phyloP scores from a whole-genome alignment of 1,140 invertebrate genomes.

The Drosophila rhopaloa region DNA sequence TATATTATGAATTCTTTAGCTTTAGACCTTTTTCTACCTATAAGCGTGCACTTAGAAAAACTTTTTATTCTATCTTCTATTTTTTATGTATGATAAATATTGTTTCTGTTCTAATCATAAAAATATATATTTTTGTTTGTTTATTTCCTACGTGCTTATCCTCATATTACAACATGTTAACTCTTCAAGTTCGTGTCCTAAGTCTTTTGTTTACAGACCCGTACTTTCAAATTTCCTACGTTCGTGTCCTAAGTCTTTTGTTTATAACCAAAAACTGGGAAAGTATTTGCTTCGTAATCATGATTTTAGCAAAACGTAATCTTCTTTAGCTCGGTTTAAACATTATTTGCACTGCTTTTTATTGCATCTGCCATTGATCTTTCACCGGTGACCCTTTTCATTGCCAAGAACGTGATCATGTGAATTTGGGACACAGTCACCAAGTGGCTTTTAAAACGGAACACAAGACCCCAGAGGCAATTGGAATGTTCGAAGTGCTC shows the following conservation, averaged over 20 bases:
- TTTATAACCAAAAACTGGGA: not conserved
- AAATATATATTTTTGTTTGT: too few species aligned
- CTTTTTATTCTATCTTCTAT: too few species aligned
- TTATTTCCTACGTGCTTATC: too few species aligned
- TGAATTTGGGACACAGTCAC: conserved; percentile 22
- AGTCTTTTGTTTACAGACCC: not conserved
- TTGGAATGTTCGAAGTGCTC: conserved; percentile 43
- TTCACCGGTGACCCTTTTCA: conserved; percentile 51
- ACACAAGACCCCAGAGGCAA: conserved; percentile 31
- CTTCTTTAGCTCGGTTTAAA: conserved; percentile 10
- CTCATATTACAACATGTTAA: too few species aligned
- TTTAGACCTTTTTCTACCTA: not conserved
- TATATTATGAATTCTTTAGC: not conserved
- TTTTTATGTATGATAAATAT: too few species aligned
- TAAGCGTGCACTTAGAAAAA: too few species aligned
- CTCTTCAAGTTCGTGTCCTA: not conserved
- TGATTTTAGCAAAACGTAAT: conserved; percentile 7
- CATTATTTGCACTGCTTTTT: conserved; percentile 50
- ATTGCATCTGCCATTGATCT: conserved; percentile 72
- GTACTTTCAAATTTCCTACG: conserved; percentile 13
- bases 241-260: conserved; percentile 65
- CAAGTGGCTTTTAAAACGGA: conserved; percentile 23
- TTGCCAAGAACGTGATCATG: conserved; percentile 58
- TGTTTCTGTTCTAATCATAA: too few species aligned
- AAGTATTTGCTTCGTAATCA: not conserved